Conservation (phyloP, 2,113 vertebrate genomes). For the Siniperca knerii region DNA sequence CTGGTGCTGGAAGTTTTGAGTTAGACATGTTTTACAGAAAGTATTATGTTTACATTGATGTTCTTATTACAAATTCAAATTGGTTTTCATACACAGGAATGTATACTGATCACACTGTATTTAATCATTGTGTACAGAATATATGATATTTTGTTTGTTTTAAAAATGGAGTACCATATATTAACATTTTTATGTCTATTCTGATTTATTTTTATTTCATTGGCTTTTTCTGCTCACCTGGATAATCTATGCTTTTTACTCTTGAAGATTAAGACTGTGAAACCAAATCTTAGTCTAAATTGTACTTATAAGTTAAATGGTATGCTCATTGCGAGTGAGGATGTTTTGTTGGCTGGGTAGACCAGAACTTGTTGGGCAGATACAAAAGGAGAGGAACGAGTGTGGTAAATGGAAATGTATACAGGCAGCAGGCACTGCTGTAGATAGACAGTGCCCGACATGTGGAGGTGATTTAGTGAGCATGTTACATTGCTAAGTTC, state of each 20-base stretch:
- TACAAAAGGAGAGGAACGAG: constrained; percentile 26
- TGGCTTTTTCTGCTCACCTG: constrained; percentile 34
- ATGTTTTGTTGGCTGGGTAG: constrained; percentile 31
- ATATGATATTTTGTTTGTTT: constrained; percentile 69
- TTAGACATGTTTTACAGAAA: constrained; percentile 60
- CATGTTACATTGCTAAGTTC: constrained; percentile 36
- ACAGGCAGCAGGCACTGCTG: constrained; percentile 56
- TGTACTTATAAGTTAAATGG: constrained; percentile 32
- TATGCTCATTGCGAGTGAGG: constrained; percentile 10
- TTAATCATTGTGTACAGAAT: constrained; percentile 85
- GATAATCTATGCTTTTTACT: constrained; percentile 30
- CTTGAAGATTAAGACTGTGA: constrained; percentile 41
- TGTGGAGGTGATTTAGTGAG: constrained; percentile 53
- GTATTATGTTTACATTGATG: constrained; percentile 74
- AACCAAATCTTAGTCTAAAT: constrained; percentile 41
- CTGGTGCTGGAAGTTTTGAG: constrained; percentile 78
- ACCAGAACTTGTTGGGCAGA: constrained; percentile 31
- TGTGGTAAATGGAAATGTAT: constrained; percentile 33
- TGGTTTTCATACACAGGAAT: constrained; percentile 80
- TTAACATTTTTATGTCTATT: constrained; percentile 41
- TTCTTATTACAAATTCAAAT: constrained; percentile 67
- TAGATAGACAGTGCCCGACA: constrained; percentile 59
- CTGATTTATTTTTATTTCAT: constrained; percentile 38
- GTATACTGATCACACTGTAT: constrained; percentile 85
- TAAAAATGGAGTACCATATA: constrained; percentile 55